Evolutionary conservation across 2,113 vertebrate genomes (phyloP), one percentile per base, ranked within the genome.

Genomic region (Chauna torquata): DNA sequence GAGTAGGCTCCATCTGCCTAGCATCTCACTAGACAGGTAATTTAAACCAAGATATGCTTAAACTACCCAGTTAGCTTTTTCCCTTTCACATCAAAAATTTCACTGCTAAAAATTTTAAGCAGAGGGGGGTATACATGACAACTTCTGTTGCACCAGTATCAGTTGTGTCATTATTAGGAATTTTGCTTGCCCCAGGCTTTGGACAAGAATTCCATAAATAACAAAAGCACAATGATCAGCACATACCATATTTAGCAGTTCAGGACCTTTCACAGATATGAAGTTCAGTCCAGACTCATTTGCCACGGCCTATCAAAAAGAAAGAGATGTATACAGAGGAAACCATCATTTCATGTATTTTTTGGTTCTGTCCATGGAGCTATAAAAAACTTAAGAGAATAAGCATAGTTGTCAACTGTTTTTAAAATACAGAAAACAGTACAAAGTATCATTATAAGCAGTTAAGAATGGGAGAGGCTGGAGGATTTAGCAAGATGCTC

Each of bases 211-310:
- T 71, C 91, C 79, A 59, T 80, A 59, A 97, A 74, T 54, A 70
- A 61, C 20, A 55, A 57, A 71, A 80, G 36, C 10, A n/a, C 15
- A 24, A 22, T 14, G 47, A 72, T 34, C 55, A 93, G 3, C 49
- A 97, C 99, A 98, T 98, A 99, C 99, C 99, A 99, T 99, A 97
- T 99, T 99, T 70, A 99, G 97, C 84, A 99, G 98, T 94, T 99
- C 99, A 2, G 99, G 99, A 47, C 99, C 99, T 86, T 99, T 99
- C 71, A 99, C 99, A 47, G 99, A 99, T 97, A 99, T 99, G 97
- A 99, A 99, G 96, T 99, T 99, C 70, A 99, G 98, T 70, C 99
- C 99, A 34, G 99, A 99, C 79, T 99, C 99, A 34, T 99, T 99
- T 88, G 99, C 99, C 38, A 99, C 99, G 0, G 99, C 99, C 99